Evolutionary conservation across 2,888 invertebrate species (phyloP).

Genomic region (Volucella inflata): DNA sequence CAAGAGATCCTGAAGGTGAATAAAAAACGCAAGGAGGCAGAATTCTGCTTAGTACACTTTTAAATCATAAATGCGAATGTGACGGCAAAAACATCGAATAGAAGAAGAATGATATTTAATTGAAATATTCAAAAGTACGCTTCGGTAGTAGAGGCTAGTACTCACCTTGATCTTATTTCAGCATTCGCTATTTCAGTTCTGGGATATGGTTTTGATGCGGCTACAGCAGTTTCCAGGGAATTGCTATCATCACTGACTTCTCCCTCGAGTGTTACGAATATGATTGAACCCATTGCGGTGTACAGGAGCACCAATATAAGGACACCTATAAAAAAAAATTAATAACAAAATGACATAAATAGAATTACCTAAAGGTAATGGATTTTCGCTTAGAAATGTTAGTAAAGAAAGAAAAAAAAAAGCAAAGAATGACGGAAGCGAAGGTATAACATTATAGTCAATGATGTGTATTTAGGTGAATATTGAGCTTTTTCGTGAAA

Average conservation of each 20-base stretch:
- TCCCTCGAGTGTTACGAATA: constrained; percentile 94
- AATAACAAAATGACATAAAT: constrained; percentile 70
- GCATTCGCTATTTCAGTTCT: constrained; percentile 85
- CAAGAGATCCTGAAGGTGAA: constrained; percentile 49
- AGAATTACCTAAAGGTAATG: constrained; percentile 56
- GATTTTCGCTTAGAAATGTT: not conserved
- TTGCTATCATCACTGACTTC: constrained; percentile 84
- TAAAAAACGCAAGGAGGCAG: constrained; percentile 38
- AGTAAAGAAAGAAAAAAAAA: constrained; percentile 1
- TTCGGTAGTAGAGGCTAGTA: constrained; percentile 24
- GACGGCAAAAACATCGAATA: constrained; percentile 47
- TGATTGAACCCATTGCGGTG: constrained; percentile 95
- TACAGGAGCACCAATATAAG: constrained; percentile 92
- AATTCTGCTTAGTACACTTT: constrained; percentile 45
- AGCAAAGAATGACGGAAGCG: constrained; percentile 33
- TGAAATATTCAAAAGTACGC: constrained; percentile 59
- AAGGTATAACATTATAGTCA: constrained; percentile 58
- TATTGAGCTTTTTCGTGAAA: constrained; percentile 31
- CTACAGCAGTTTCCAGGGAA: constrained; percentile 86
- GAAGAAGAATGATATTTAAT: constrained; percentile 67
- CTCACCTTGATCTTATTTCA: constrained; percentile 86
- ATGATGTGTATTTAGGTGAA: constrained; percentile 31
- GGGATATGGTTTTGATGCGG: constrained; percentile 87
- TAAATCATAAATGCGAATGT: constrained; percentile 14
- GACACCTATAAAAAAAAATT: constrained; percentile 80